Percentiles rank a stretch among this genome's conserved stretches.
Conservation (phyloP, 2,888 invertebrate species). For the Stegana nigrithorax region DNA sequence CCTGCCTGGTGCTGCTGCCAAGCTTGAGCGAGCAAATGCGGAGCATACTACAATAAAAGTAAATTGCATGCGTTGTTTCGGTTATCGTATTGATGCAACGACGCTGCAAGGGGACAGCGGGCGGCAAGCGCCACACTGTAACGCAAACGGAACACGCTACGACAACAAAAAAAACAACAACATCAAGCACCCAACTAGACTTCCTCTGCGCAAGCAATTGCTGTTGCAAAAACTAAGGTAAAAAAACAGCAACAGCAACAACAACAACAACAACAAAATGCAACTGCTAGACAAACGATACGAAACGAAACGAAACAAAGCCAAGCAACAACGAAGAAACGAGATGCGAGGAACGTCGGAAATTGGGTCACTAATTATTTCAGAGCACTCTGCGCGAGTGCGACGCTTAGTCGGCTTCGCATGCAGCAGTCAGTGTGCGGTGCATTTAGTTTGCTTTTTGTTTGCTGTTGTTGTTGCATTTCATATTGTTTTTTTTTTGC, state of each 20-base stretch:
- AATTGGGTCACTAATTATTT: constrained; percentile 62
- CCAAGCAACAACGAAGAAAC: not conserved
- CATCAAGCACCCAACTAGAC: not conserved
- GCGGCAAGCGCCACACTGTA: constrained; percentile 11
- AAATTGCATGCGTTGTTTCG: constrained; percentile 51
- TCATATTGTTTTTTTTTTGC: not conserved
- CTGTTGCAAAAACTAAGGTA: constrained; percentile 47
- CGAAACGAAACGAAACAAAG: not conserved
- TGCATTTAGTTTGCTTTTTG: not conserved
- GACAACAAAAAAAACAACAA: not conserved
- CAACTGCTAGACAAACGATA: not conserved
- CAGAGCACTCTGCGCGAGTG: constrained; percentile 54
- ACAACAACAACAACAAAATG: not conserved
- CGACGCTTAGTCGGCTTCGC: constrained; percentile 1
- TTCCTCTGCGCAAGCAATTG: not conserved
- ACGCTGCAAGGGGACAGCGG: constrained; percentile 28
- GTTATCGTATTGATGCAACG: not conserved
- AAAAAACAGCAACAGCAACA: constrained; percentile 36
- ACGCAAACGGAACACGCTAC: constrained; percentile 5
- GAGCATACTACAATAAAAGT: constrained; percentile 37
- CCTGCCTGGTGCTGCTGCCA: too few species aligned
- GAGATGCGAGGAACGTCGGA: constrained; percentile 32
- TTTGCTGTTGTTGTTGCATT: not conserved
- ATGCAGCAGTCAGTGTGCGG: constrained; percentile 25
- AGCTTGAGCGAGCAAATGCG: too few species aligned